phyloP scores from a whole-genome alignment of 1,140 invertebrate species.

The Ostrea edulis region DNA sequence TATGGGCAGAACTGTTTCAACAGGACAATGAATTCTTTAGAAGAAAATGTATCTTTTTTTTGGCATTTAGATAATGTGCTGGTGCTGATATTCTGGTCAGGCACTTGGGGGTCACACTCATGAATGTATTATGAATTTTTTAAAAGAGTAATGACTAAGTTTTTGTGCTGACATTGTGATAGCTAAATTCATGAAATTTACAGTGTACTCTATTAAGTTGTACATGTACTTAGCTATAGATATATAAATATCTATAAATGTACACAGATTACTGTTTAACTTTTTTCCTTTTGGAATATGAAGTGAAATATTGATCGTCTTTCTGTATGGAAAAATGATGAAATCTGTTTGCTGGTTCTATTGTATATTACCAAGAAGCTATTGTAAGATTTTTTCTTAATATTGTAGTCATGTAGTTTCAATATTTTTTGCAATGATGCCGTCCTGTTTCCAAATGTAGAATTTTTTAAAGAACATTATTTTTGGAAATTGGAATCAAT shows the following conservation, averaged over 20 bases:
- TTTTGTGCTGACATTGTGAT: slow-evolving; percentile 2
- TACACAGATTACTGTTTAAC: neutral
- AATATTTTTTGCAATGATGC: slow-evolving; percentile 25
- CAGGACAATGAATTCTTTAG: neutral
- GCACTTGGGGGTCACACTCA: neutral
- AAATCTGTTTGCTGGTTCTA: slow-evolving; percentile 15
- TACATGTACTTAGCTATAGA: neutral
- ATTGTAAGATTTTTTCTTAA: slow-evolving; percentile 16
- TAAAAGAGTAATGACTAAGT: neutral
- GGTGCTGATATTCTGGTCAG: neutral
- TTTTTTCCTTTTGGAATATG: neutral
- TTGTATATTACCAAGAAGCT: slow-evolving; percentile 32
- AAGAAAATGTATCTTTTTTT: neutral
- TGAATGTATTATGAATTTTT: neutral
- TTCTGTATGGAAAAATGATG: neutral
- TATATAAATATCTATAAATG: neutral
- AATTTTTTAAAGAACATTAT: slow-evolving; percentile 6
- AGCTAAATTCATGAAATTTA: neutral
- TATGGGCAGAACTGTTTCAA: neutral
- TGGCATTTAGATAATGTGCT: neutral
- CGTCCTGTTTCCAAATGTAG: slow-evolving; percentile 38
- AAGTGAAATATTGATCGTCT: neutral
- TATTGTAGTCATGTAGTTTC: slow-evolving; percentile 26
- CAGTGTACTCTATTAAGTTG: neutral
- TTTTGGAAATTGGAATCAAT: slow-evolving; percentile 22